These are phyloP conservation scores for Blastobasis adustella DNA, from an alignment of 2,888 invertebrate genomes.

Conservation along the genomic window DNA sequence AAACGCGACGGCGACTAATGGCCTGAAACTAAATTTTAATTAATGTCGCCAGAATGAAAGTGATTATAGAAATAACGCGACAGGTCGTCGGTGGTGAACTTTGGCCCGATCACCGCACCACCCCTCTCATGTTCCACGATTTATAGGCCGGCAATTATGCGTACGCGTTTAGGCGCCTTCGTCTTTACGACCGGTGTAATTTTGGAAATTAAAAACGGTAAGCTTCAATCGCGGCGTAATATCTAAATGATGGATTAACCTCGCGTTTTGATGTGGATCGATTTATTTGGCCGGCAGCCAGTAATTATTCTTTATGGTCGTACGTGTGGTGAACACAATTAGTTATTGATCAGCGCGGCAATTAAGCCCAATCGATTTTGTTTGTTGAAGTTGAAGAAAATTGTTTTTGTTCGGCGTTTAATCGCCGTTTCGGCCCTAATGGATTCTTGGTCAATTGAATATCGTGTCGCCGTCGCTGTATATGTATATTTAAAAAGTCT, in stretches of 20 bases:
- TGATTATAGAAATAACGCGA: slow-evolving; percentile 72
- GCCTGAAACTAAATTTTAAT: slow-evolving; percentile 76
- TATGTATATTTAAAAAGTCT: slow-evolving; percentile 7
- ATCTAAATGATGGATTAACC: slow-evolving; percentile 74
- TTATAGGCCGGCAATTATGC: slow-evolving; percentile 68
- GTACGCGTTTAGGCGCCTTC: slow-evolving; percentile 60
- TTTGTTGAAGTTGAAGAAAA: slow-evolving; percentile 73
- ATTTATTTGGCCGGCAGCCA: slow-evolving; percentile 72
- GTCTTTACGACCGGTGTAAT: slow-evolving; percentile 52
- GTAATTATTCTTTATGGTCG: slow-evolving; percentile 72
- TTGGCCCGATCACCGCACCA: slow-evolving; percentile 28
- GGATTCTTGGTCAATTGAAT: slow-evolving; percentile 56
- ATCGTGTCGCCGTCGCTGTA: slow-evolving; percentile 43
- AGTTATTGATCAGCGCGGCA: slow-evolving; percentile 71
- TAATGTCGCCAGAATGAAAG: slow-evolving; percentile 73
- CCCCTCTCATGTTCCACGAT: slow-evolving; percentile 56
- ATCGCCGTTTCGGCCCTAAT: slow-evolving; percentile 66
- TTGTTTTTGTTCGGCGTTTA: slow-evolving; percentile 70
- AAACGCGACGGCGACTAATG: slow-evolving; percentile 72
- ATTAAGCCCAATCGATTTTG: slow-evolving; percentile 73
- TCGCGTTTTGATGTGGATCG: slow-evolving; percentile 71
- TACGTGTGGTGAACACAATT: slow-evolving; percentile 73
- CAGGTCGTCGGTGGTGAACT: slow-evolving; percentile 44
- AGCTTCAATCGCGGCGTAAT: slow-evolving; percentile 69
- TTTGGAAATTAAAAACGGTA: slow-evolving; percentile 73